Evolutionary conservation across 2,797 vertebrate species (phyloP).

Genomic region (Oreonectes daqikongensis): DNA sequence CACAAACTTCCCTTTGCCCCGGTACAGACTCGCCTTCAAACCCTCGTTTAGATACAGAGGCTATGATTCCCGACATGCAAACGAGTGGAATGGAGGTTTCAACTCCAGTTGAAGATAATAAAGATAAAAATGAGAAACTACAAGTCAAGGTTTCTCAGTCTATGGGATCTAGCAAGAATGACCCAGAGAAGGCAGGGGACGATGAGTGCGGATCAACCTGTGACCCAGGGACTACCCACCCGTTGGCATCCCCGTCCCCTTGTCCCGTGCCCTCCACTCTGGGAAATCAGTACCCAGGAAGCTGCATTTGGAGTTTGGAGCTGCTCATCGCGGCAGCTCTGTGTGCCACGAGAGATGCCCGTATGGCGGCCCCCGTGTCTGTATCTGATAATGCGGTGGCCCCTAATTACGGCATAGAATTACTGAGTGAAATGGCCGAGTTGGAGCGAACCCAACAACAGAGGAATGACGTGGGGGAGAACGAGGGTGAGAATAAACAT

Average conservation of each 20-base stretch:
- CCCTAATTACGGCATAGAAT: slow-evolving; percentile 83
- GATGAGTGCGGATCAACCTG: slow-evolving; percentile 31
- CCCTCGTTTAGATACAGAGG: slow-evolving; percentile 1
- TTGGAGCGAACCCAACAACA: slow-evolving; percentile 81
- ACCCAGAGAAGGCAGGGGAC: slow-evolving; percentile 49
- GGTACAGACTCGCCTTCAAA: neutral
- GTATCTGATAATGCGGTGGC: slow-evolving; percentile 48
- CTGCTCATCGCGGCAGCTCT: slow-evolving; percentile 87
- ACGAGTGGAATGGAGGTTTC: slow-evolving; percentile 32
- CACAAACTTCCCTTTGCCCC: slow-evolving; percentile 29
- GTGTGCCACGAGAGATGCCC: slow-evolving; percentile 77
- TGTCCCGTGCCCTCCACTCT: slow-evolving; percentile 33
- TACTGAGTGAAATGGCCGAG: slow-evolving; percentile 91
- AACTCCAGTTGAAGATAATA: slow-evolving; percentile 42
- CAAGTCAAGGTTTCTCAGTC: slow-evolving; percentile 49
- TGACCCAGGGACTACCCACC: slow-evolving; percentile 26
- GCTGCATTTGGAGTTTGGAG: slow-evolving; percentile 86
- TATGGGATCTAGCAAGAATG: slow-evolving; percentile 61
- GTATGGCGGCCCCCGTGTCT: slow-evolving; percentile 48
- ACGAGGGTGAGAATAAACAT: slow-evolving; percentile 47
- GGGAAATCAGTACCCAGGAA: slow-evolving; percentile 61
- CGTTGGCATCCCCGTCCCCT: slow-evolving; percentile 40
- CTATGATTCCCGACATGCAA: slow-evolving; percentile 18
- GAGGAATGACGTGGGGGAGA: slow-evolving; percentile 40
- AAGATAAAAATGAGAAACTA: slow-evolving; percentile 47